Percentiles rank a stretch among this genome's conserved stretches.
Conservation (phyloP, 1,140 invertebrate species). For the Stegodyphus mimosarum region DNA sequence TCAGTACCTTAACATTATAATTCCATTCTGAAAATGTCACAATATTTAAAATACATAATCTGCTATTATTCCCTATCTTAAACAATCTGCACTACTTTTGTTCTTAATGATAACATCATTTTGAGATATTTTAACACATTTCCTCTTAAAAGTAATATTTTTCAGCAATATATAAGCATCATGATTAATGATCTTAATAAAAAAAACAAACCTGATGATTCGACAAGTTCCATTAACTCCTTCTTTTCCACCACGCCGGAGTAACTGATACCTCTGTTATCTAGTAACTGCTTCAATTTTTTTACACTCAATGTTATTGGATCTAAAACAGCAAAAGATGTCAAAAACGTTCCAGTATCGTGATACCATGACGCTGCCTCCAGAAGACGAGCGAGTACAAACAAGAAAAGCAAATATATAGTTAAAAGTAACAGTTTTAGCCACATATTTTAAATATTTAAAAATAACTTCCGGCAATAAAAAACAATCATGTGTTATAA, state of each 20-base stretch:
- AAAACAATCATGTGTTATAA: too few species aligned
- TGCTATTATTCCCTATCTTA: too few species aligned
- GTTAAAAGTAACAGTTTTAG: constrained; percentile 67
- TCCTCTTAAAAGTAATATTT: too few species aligned
- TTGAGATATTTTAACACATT: too few species aligned
- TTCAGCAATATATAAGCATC: too few species aligned
- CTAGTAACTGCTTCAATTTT: constrained; percentile 71
- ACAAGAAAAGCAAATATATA: constrained; percentile 67
- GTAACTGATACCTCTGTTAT: constrained; percentile 71
- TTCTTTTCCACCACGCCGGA: constrained; percentile 71
- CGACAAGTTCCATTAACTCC: constrained; percentile 70
- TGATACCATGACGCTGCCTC: constrained; percentile 69
- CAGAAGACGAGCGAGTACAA: constrained; percentile 68
- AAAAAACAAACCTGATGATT: constrained; percentile 68
- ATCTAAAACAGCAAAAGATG: constrained; percentile 68
- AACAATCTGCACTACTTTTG: too few species aligned
- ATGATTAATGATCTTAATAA: too few species aligned
- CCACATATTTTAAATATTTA: constrained; percentile 65
- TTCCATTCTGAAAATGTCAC: too few species aligned
- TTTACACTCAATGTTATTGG: constrained; percentile 71
- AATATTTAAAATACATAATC: too few species aligned
- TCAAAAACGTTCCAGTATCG: constrained; percentile 63
- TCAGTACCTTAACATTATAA: too few species aligned
- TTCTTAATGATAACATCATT: too few species aligned
- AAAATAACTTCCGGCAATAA: too few species aligned